Conservation (phyloP, 2,888 invertebrate species). For the Calephelis perditalis region DNA sequence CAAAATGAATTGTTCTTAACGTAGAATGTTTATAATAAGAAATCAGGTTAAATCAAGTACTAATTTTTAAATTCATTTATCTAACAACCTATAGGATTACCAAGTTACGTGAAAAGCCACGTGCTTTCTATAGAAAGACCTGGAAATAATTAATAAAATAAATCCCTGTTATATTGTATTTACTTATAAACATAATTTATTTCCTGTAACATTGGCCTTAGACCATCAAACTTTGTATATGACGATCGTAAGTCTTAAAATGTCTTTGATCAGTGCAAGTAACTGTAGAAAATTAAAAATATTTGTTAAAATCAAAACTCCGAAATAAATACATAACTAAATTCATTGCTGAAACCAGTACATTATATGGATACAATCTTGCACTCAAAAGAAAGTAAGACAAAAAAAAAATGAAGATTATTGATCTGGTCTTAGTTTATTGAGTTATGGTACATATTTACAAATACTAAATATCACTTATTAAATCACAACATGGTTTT, state of each 20-base stretch:
- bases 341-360: constrained; percentile 23
- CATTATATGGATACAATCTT: constrained; percentile 32
- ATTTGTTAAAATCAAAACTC: constrained; percentile 19
- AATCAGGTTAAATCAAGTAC: too few relatives aligned
- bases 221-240: too few relatives aligned
- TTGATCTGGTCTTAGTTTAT: constrained; percentile 53
- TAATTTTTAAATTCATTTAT: too few relatives aligned
- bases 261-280: constrained; percentile 38
- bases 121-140: too few relatives aligned
- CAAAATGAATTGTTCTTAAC: too few relatives aligned
- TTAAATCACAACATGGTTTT: constrained; percentile 76
- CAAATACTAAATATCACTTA: constrained; percentile 77
- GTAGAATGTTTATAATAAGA: too few relatives aligned
- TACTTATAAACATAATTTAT: too few relatives aligned
- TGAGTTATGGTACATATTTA: constrained; percentile 75
- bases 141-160: too few relatives aligned
- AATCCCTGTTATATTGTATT: too few relatives aligned
- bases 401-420: constrained; percentile 47
- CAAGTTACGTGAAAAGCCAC: too few relatives aligned
- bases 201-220: too few relatives aligned
- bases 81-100: too few relatives aligned
- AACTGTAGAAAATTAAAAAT: constrained; percentile 21
- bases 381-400: constrained; percentile 43
- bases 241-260: constrained; percentile 21
- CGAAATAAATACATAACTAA: constrained; percentile 28